Evolutionary conservation across 2,113 vertebrate genomes (phyloP).

Genomic region (Cariama cristata): DNA sequence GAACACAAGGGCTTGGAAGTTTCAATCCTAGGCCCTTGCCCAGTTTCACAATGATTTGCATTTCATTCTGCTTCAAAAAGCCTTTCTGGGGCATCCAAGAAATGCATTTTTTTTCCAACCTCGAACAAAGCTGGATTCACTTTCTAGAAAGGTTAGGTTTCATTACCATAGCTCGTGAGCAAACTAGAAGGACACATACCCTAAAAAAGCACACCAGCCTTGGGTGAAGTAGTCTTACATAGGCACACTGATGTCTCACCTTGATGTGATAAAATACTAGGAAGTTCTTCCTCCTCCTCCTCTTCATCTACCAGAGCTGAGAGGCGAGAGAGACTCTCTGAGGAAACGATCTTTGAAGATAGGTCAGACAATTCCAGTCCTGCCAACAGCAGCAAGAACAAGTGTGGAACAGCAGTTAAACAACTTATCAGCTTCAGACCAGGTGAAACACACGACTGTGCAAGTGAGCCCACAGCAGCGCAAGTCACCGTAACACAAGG

Average conservation of each 20-base stretch:
- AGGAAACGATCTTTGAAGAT: background rate
- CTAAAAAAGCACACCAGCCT: rapidly evolving
- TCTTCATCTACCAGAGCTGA: slow-evolving; percentile 44
- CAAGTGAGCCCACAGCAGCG: too few species aligned
- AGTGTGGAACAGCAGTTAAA: rapidly evolving
- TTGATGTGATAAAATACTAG: slow-evolving; percentile 66
- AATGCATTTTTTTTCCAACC: background rate
- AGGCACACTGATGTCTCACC: slow-evolving; percentile 38
- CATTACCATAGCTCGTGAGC: background rate
- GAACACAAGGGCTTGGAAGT: rapidly evolving
- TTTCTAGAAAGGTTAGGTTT: background rate
- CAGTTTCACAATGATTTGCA: background rate
- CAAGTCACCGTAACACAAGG: too few species aligned
- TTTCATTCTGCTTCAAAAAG: background rate
- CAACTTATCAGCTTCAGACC: background rate
- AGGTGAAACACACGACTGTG: background rate
- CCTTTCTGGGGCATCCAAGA: background rate
- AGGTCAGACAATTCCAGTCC: slow-evolving; percentile 43
- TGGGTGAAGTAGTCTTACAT: rapidly evolving
- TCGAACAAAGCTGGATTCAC: too few species aligned
- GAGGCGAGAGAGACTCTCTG: background rate
- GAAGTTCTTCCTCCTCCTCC: slow-evolving; percentile 79
- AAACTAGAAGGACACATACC: background rate
- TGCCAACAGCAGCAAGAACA: background rate
- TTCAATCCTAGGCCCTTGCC: background rate